Conservation (phyloP, 1,140 invertebrate genomes). For the Drosophila hydei region DNA sequence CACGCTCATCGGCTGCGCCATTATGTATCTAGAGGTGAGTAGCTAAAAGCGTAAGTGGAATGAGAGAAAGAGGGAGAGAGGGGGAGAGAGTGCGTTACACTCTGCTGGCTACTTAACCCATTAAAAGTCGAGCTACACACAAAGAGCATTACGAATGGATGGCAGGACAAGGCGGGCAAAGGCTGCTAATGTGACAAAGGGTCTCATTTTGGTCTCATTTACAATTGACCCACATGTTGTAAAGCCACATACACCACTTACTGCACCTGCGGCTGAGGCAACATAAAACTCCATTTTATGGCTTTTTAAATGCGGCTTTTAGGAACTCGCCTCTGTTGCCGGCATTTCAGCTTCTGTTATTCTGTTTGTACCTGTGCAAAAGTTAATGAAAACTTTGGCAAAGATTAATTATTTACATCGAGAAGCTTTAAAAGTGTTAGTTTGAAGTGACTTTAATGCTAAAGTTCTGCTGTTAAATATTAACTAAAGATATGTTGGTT, state of each 20-base stretch:
- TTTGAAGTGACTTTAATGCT: not conserved
- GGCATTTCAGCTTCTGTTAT: not conserved
- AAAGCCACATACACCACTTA: slow-evolving; percentile 2
- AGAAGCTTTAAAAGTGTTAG: not conserved
- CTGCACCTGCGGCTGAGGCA: slow-evolving; percentile 35
- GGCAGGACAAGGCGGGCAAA: slow-evolving; percentile 46
- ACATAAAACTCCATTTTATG: slow-evolving; percentile 66
- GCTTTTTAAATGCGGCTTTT: slow-evolving; percentile 75
- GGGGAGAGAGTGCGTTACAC: not conserved
- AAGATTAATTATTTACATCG: not conserved
- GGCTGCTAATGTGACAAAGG: slow-evolving; percentile 69
- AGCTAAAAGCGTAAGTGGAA: slow-evolving; percentile 24
- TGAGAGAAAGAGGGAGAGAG: not conserved
- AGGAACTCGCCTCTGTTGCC: slow-evolving; percentile 6
- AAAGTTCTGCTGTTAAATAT: not conserved
- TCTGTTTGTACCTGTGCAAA: slow-evolving; percentile 11
- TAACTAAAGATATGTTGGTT: too few species aligned
- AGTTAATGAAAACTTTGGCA: slow-evolving; percentile 1
- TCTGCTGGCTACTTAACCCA: slow-evolving; percentile 40
- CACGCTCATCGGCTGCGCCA: slow-evolving; percentile 93
- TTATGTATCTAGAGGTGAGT: slow-evolving; percentile 94
- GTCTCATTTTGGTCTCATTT: slow-evolving; percentile 56
- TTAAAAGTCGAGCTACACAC: slow-evolving; percentile 49
- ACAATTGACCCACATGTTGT: slow-evolving; percentile 73
- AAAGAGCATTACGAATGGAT: slow-evolving; percentile 61